phyloP scores from a whole-genome alignment of 2,888 invertebrate species.

The Drosophila robusta region DNA sequence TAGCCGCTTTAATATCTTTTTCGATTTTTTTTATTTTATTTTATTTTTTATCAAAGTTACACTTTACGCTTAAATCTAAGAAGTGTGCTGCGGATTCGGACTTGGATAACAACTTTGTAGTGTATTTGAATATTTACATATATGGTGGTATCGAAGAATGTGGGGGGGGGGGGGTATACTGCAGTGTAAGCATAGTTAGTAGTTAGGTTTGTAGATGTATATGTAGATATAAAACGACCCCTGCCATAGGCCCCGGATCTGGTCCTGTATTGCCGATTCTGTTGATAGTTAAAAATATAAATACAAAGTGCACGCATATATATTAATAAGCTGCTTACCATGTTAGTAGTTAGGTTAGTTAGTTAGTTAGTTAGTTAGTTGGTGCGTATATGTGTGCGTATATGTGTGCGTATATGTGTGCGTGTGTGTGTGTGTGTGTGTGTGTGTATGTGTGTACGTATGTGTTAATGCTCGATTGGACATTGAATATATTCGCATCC shows the following conservation, averaged over 20 bases:
- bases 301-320: no score
- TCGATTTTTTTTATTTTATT: background rate
- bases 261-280: background rate
- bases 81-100: background rate
- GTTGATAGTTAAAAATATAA: background rate
- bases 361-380: no score
- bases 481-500: no score
- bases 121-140: background rate
- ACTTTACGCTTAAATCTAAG: conserved; percentile 5
- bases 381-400: background rate
- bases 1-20: conserved; percentile 7
- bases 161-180: no score
- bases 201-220: no score
- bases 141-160: background rate
- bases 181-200: no score
- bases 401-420: background rate
- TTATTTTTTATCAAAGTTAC: conserved; percentile 4
- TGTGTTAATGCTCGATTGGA: no score
- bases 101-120: background rate
- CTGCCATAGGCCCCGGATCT: background rate
- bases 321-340: background rate
- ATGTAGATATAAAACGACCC: background rate
- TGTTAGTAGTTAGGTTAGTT: background rate
- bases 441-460: background rate
- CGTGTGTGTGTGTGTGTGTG: background rate